Base-by-base conservation (phyloP, 1,140 invertebrate genomes). In the Plodia interpunctella region DNA sequence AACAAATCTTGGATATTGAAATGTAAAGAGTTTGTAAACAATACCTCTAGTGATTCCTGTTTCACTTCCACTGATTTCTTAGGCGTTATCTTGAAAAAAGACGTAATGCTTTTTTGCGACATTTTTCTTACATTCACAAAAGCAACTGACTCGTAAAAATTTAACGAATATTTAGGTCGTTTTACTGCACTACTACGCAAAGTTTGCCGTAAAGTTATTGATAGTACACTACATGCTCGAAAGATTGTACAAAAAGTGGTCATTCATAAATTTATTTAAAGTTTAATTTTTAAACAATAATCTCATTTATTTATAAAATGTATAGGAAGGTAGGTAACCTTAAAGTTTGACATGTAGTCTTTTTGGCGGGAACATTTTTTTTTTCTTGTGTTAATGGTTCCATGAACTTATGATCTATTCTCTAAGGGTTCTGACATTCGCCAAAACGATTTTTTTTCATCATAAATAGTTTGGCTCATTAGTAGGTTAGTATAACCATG, bases 91-190 rank as follows among this genome's bases (percentile, higher is more conserved):
- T 79, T 81, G 56, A 86, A 88, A 59, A 88, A 88, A 5, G 83
- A 85, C n/a, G 68, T 85, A 18, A 88, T 88, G 57, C 75, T 88
- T 63, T 74, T 80, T 55, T 88, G 85, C n/a, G 85, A 71, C 85
- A 88, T 88, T 0, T 28, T 78, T 63, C 67, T 64, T 25, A 25
- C 20, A 53, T 21, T 25, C 5, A 53, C 5, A 15, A 15, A 44
- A 44, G 13, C 13, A 44, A 32, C 3, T 32, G 38, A 44, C 2
- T 44, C 38, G 38, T 15, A 2, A 44, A n/a, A 44, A n/a, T 44
- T 51, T 9, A 20, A 20, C 3, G 20, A 51, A 0, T 51, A 3
- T 51, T 20, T 20, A 49, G 2, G n/a, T 2, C 2, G 38, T 44
- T 44, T 44, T 44, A 44, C 13, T 44, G 10, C 10, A 15, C 5